Evolutionary conservation across 1,140 invertebrate species (phyloP).

Genomic region (Drosophila pseudoobscura): DNA sequence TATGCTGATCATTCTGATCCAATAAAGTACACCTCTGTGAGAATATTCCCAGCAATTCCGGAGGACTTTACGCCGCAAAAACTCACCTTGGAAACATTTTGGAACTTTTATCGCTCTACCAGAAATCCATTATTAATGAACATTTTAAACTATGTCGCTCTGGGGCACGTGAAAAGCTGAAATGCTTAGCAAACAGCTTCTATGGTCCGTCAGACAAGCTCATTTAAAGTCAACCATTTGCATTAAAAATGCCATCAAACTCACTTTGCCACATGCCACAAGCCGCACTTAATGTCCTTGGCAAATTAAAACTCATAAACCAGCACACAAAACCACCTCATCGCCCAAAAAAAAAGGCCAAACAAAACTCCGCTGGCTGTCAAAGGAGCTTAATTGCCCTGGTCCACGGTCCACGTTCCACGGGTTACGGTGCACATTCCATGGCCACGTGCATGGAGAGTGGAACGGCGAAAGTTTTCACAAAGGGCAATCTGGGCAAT

Average conservation of each 20-base stretch:
- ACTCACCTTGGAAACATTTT: too few relatives aligned
- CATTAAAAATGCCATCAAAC: constrained; percentile 62
- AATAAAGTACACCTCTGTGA: too few relatives aligned
- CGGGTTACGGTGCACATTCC: constrained; percentile 6
- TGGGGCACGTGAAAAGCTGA: constrained; percentile 11
- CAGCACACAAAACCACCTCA: constrained; percentile 25
- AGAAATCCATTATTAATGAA: constrained; percentile 35
- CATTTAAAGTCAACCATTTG: constrained; percentile 50
- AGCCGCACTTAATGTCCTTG: constrained; percentile 49
- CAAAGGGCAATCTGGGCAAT: constrained; percentile 54
- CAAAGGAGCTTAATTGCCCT: constrained; percentile 69
- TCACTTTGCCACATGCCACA: constrained; percentile 44
- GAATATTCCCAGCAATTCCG: too few relatives aligned
- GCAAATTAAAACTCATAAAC: constrained; percentile 65
- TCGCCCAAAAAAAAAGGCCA: constrained; percentile 26
- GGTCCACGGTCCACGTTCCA: constrained; percentile 6
- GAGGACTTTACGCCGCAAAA: too few relatives aligned
- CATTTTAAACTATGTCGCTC: constrained; percentile 13
- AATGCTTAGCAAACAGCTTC: constrained; percentile 6
- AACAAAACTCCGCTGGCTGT: constrained; percentile 50
- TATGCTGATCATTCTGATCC: too few relatives aligned
- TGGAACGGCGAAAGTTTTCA: constrained; percentile 43
- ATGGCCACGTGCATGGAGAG: constrained; percentile 10
- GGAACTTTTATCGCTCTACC: background rate
- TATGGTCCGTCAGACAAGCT: constrained; percentile 34